Percentiles rank a stretch among this genome's conserved stretches.
These are phyloP conservation scores for Trematomus loennbergii DNA, from an alignment of 2,113 vertebrate genomes.

Conservation along the genomic window DNA sequence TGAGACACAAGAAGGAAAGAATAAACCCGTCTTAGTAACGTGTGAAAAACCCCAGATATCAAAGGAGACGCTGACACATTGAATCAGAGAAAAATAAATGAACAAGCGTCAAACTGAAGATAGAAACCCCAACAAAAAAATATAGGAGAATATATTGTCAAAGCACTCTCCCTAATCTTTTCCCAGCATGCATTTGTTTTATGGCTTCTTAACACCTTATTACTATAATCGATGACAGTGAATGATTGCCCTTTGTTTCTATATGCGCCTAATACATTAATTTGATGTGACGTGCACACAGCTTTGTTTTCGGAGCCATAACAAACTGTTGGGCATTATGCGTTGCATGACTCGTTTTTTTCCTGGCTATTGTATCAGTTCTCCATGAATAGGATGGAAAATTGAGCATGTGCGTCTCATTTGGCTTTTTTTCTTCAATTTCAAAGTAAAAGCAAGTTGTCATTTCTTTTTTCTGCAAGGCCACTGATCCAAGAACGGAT, in stretches of 20 bases:
- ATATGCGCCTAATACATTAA: slow-evolving; percentile 19
- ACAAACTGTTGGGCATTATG: slow-evolving; percentile 39
- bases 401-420: slow-evolving; percentile 71
- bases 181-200: neutral
- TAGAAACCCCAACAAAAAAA: neutral
- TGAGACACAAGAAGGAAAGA: slow-evolving; percentile 10
- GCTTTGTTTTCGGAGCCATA: slow-evolving; percentile 14
- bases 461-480: slow-evolving; percentile 46
- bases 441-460: slow-evolving; percentile 53
- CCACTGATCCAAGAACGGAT: slow-evolving; percentile 46
- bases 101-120: slow-evolving; percentile 9
- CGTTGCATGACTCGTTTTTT: slow-evolving; percentile 65
- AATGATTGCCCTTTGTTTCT: slow-evolving; percentile 35
- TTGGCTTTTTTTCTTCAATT: slow-evolving; percentile 28
- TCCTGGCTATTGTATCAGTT: slow-evolving; percentile 61
- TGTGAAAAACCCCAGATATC: slow-evolving; percentile 3
- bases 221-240: too few species aligned
- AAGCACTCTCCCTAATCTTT: neutral
- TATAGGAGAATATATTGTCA: neutral
- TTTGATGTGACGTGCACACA: slow-evolving; percentile 17
- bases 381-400: slow-evolving; percentile 54
- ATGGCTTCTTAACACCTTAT: neutral
- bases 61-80: slow-evolving; percentile 9
- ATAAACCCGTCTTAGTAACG: neutral
- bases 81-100: neutral